Base-by-base conservation (phyloP, 92 coral and sea anemone species). In the Palythoa grandiflora region DNA sequence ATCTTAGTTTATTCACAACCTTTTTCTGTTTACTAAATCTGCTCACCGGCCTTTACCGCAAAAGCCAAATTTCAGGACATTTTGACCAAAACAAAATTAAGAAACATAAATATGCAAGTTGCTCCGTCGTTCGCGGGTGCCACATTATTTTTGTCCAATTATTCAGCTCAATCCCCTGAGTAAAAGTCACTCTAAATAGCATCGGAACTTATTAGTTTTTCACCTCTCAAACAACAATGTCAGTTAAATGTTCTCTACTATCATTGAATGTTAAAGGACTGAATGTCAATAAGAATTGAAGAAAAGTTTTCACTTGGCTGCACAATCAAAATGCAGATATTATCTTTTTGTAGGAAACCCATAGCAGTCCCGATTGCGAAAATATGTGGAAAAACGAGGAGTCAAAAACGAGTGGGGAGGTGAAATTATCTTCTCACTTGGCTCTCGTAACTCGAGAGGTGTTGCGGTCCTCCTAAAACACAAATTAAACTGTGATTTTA, bases 291-390 rank as follows among this genome's bases (percentile, higher is more conserved):
- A 75, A 75, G 63, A 75, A 50, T 48, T 14, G 80, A 52, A 50
- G 60, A 75, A 75, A 48, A 51, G 15, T 50, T 48, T 48, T 75
- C 80, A 50, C 80, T 47, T 75, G 80, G 80, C 80, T 75, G 55
- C 80, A 75, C 60, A 75, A 75, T 52, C 80, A 75, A 75, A 75
- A 75, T 75, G 63, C 61, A 75, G 80, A n/a, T n/a, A 14, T 50
- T 47, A 75, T 75, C 80, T 75, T 75, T 75, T 51, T 75, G 37
- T 39, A 75, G 28, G 17, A 47, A 47, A 47, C 61, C 53, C 59
- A 75, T 51, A 75, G 63, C 59, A 75, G 63, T 75, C 39, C 39
- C 80, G 60, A 75, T 20, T 47, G 55, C 38, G n/a, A 75, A 52
- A 75, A 51, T 1, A 50, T 50, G 63, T 75, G 80, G 80, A 75